Percentiles rank a stretch among this genome's conserved stretches.
Evolutionary conservation across 2,797 vertebrate species (phyloP).

Genomic region (Notolabrus celidotus): DNA sequence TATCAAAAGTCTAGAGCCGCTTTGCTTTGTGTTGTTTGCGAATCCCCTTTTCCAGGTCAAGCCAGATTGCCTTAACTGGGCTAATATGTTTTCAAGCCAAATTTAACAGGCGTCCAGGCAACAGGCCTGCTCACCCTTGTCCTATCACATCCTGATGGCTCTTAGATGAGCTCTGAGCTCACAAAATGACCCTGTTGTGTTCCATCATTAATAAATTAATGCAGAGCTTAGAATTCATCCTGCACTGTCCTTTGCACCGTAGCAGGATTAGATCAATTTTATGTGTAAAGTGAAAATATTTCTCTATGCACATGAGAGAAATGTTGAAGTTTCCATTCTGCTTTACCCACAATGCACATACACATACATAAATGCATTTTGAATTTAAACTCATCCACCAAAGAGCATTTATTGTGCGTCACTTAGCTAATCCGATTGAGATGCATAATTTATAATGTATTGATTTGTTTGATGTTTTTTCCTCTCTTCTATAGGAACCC

Average conservation of each 20-base stretch:
- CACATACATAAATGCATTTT: conserved; percentile 12
- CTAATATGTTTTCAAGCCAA: conserved; percentile 79
- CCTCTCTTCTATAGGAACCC: conserved; percentile 86
- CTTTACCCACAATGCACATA: conserved; percentile 25
- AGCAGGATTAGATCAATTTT: conserved; percentile 18
- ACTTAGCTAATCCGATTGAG: not conserved
- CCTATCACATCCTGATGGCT: conserved; percentile 16
- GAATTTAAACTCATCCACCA: conserved; percentile 24
- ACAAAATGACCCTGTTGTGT: conserved; percentile 10
- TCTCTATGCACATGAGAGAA: conserved; percentile 13
- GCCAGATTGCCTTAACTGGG: conserved; percentile 78
- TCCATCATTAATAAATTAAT: not conserved
- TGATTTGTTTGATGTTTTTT: conserved; percentile 31
- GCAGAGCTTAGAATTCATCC: too few relatives aligned
- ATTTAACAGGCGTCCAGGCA: conserved; percentile 63
- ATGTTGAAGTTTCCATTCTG: not conserved
- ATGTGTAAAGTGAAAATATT: conserved; percentile 11
- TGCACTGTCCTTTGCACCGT: conserved; percentile 7
- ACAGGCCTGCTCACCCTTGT: conserved; percentile 19
- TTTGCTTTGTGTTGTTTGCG: conserved; percentile 76
- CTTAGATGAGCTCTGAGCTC: conserved; percentile 24
- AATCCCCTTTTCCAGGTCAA: conserved; percentile 82
- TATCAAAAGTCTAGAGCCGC: conserved; percentile 82
- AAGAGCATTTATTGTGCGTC: conserved; percentile 15
- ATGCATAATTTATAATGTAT: conserved; percentile 23